A percentile compares a stretch with the other conserved stretches of the same genome.
Conservation (phyloP, 1,140 invertebrate species). For the Cyphomyrmex costatus region DNA sequence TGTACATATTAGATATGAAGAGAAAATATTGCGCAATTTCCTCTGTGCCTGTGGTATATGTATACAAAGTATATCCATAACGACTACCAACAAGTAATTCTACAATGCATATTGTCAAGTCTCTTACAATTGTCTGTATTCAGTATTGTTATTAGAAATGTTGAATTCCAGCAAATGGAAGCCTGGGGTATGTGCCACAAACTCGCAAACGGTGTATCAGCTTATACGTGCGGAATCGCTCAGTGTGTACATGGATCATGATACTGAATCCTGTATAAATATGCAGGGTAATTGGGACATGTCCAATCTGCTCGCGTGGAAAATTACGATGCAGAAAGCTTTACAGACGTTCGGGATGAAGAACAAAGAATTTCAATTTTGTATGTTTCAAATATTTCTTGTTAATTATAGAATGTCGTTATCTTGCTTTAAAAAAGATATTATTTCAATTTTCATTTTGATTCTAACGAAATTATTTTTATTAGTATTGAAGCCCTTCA, state of each 20-base stretch:
- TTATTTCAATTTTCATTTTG: background rate
- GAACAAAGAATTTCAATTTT: constrained; percentile 91
- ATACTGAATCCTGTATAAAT: constrained; percentile 85
- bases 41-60: constrained; percentile 93
- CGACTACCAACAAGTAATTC: constrained; percentile 92
- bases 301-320: constrained; percentile 89
- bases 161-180: constrained; percentile 92
- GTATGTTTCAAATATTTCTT: constrained; percentile 86
- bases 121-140: background rate
- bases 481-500: constrained; percentile 91
- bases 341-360: constrained; percentile 93
- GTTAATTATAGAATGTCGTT: background rate
- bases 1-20: constrained; percentile 94
- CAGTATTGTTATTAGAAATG: background rate
- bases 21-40: constrained; percentile 89
- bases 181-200: constrained; percentile 89
- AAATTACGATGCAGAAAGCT: constrained; percentile 90
- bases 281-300: constrained; percentile 87
- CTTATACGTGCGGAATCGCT: constrained; percentile 92
- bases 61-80: constrained; percentile 92
- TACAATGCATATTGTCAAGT: constrained; percentile 4
- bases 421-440: background rate
- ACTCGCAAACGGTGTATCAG: constrained; percentile 91
- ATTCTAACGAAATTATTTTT: constrained; percentile 44
- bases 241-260: constrained; percentile 92